Evolutionary conservation across 2,113 vertebrate genomes (phyloP), one percentile per base, ranked within the genome.

Genomic region (Rhinoderma darwinii): DNA sequence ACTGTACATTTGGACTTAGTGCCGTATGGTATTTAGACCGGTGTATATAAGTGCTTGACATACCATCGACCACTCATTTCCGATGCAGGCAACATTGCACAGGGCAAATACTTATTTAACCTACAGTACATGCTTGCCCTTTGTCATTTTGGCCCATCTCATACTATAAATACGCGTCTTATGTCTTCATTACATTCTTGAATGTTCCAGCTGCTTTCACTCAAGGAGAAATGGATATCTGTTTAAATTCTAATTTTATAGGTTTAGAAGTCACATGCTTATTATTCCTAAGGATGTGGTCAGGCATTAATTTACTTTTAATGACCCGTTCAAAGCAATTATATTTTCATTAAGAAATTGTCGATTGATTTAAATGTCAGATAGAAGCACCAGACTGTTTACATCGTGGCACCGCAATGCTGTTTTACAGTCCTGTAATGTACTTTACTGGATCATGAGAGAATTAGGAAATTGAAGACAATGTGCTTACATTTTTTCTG

Each of bases 341-440:
- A 37, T 63, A 82, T 20, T 82, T 82, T 82, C 56, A 82, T 82
- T 63, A 66, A 63, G 79, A 66, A 82, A 30, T 82, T 66, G 56
- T 44, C 14, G 56, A 82, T 43, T 82, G 79, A 82, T 27, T 66
- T 66, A 82, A 61, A 63, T 30, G 79, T 63, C 39, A 66, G 35
- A 56, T 63, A 39, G 25, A 63, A 30, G 56, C 56, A 44, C 8
- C 15, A 63, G 56, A 82, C 59, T 82, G 79, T 82, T 82, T 82
- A 56, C 79, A 82, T 82, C 17, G 41, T 44, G 79, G 59, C 56
- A 43, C 56, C n/a, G 61, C 78, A 27, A 8, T 41, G 54, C 35
- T 81, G 22, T 44, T 39, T 10, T 78, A 27, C 44, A 47, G 44
- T 77, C n/a, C 47, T 66, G 77, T n/a, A 56, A 80, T 80, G 51